Evolutionary conservation across 2,888 invertebrate genomes (phyloP).

Genomic region (Acrobasis repandana): DNA sequence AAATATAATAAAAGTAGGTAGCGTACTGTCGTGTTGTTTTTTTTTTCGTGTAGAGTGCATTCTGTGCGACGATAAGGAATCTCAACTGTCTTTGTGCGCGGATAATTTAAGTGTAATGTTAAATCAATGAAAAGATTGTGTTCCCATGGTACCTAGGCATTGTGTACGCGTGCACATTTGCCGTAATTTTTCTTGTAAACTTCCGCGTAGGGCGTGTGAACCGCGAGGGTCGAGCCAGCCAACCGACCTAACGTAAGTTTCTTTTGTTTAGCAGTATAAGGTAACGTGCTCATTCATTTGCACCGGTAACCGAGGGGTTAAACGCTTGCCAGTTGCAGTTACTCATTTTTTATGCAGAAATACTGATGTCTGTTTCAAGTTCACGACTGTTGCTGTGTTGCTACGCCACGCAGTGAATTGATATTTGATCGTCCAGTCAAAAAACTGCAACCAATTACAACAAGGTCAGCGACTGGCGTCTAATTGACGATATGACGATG

Average conservation of each 20-base stretch:
- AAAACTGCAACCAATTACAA: slow-evolving; percentile 18
- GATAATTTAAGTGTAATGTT: slow-evolving; percentile 26
- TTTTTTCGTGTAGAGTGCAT: slow-evolving; percentile 12
- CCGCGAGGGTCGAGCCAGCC: slow-evolving; percentile 60
- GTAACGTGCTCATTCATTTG: slow-evolving; percentile 13
- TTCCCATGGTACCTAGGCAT: slow-evolving; percentile 57
- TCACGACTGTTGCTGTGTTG: slow-evolving; percentile 6
- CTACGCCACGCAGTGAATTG: background rate
- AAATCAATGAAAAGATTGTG: slow-evolving; percentile 29
- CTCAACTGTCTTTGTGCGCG: slow-evolving; percentile 8
- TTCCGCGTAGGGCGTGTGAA: slow-evolving; percentile 77
- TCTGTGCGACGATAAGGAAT: slow-evolving; percentile 16
- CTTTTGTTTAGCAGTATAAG: slow-evolving; percentile 60
- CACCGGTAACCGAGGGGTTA: slow-evolving; percentile 16
- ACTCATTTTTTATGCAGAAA: background rate
- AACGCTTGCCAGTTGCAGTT: slow-evolving; percentile 10
- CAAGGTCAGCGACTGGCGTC: slow-evolving; percentile 13
- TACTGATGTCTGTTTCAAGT: background rate
- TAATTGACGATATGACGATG: slow-evolving; percentile 8
- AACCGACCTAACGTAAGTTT: slow-evolving; percentile 64
- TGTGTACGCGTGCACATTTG: slow-evolving; percentile 56
- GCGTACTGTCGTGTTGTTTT: slow-evolving; percentile 11
- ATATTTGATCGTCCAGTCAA: slow-evolving; percentile 15
- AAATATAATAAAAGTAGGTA: slow-evolving; percentile 13
- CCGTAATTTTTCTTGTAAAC: slow-evolving; percentile 63